Evolutionary conservation across 2,113 vertebrate genomes (phyloP).

Genomic region (Hippocampus barbouri): DNA sequence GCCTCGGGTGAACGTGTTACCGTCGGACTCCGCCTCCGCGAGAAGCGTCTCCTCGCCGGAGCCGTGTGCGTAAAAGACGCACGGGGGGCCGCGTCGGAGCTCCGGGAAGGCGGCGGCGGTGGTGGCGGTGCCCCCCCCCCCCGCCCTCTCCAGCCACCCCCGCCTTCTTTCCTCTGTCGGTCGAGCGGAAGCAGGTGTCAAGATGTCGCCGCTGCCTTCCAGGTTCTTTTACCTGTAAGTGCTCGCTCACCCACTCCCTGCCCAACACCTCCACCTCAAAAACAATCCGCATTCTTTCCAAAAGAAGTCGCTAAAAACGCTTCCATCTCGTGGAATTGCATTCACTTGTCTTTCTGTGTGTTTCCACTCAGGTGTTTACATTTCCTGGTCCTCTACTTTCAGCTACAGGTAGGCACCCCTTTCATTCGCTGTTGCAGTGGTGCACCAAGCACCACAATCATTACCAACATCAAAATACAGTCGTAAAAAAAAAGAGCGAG

Average conservation of each 20-base stretch:
- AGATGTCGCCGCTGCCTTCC: constrained; percentile 77
- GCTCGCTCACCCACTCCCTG: constrained; percentile 41
- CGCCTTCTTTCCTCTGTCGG: not conserved
- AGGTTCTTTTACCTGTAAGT: constrained; percentile 81
- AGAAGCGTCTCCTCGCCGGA: constrained; percentile 51
- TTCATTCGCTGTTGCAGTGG: not conserved
- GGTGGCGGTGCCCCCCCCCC: constrained; percentile 36
- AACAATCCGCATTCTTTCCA: constrained; percentile 71
- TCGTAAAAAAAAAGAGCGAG: no score
- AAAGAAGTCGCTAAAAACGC: constrained; percentile 77
- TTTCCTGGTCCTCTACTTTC: constrained; percentile 78
- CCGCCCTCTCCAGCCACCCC: not conserved
- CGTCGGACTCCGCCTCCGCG: constrained; percentile 57
- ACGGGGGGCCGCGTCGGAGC: constrained; percentile 27
- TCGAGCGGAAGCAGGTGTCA: constrained; percentile 77
- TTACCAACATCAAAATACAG: no score
- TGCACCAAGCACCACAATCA: not conserved
- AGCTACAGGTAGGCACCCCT: constrained; percentile 72
- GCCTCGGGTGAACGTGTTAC: constrained; percentile 61
- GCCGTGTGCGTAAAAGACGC: constrained; percentile 69
- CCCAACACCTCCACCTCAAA: not conserved
- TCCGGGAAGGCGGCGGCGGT: constrained; percentile 13
- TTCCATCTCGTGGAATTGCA: constrained; percentile 45
- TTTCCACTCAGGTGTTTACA: constrained; percentile 76
- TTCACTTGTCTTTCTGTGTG: constrained; percentile 50